Base-by-base conservation (phyloP, 2,888 invertebrate genomes). In the Lepidochitona cinerea region DNA sequence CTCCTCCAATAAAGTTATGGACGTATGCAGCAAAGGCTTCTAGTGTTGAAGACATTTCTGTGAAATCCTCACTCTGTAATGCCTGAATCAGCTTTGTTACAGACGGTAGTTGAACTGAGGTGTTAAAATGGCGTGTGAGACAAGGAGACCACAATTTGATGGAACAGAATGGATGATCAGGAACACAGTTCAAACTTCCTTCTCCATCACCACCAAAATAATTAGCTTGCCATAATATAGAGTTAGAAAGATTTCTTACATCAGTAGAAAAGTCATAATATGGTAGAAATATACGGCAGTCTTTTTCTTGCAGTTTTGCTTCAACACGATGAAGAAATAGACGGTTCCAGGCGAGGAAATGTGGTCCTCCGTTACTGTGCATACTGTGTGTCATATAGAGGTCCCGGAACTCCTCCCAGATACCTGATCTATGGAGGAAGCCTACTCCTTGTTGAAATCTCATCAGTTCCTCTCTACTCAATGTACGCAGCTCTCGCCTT, bases 241-340 rank as follows among this genome's bases (percentile, higher is more conserved):
- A 87, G 23, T 84, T 80, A 37, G 83, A 79, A 69, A 89, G 81
- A 59, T 83, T 82, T 1, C 88, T 88, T 23, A 85, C 81, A 76
- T 89, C 89, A 14, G 89, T 87, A 0, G 88, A 86, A 75, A 89
- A 89, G 71, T 89, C 89, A 71, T 85, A 89, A 75, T 89, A 89
- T 2, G 89, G 89, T n/a, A 89, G 79, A 1, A 87, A 84, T 32
- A 89, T 81, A 37, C 78, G 76, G 70, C 89, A 88, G 80, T 88
- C 87, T 5, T 88, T 82, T 74, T 88, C 83, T 72, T 88, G 87
- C 32, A 89, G 71, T 41, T 81, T 83, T 76, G 86, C 85, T 74
- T 89, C 89, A 36, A 88, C 36, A 52, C 81, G 82, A 0, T 86
- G 82, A 23, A 89, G 78, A 78, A 88, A 88, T 23, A 84, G 73